A percentile compares a stretch with the other conserved stretches of the same genome.
phyloP scores from a whole-genome alignment of 35 echinoderm and acorn worm species.

The Acanthaster planci region DNA sequence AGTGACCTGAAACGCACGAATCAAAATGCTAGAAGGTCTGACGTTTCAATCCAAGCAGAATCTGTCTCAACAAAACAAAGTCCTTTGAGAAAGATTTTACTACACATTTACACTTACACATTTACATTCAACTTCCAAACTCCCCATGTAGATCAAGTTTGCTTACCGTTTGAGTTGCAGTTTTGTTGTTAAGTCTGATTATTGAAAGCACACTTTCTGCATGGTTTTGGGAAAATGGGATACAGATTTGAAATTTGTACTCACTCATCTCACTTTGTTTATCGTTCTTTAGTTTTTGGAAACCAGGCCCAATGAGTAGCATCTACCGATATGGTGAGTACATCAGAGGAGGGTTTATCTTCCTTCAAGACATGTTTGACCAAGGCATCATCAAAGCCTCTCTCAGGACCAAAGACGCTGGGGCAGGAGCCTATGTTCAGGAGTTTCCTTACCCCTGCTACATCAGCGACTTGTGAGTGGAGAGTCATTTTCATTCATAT shows the following conservation, averaged over 20 bases:
- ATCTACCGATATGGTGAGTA: constrained; percentile 55
- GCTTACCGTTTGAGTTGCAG: too few relatives aligned
- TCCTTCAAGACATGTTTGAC: constrained; percentile 94
- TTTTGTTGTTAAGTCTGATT: too few relatives aligned
- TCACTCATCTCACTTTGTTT: neutral
- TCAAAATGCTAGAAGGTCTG: too few relatives aligned
- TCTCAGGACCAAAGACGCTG: constrained; percentile 42
- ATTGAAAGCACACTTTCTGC: too few relatives aligned
- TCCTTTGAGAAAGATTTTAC: too few relatives aligned
- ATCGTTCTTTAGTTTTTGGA: constrained; percentile 34
- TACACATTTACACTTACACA: too few relatives aligned
- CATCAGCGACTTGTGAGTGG: constrained; percentile 84
- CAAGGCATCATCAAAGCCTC: constrained; percentile 77
- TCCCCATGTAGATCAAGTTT: too few relatives aligned
- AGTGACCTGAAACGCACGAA: too few relatives aligned
- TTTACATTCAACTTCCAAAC: too few relatives aligned
- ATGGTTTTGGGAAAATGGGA: neutral
- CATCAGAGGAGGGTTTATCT: constrained; percentile 80
- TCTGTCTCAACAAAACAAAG: too few relatives aligned
- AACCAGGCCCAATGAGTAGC: constrained; percentile 60
- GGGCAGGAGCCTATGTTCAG: constrained; percentile 80
- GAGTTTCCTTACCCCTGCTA: constrained; percentile 96
- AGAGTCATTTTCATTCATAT: neutral
- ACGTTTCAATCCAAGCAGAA: too few relatives aligned
- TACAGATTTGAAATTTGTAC: too few relatives aligned